Evolutionary conservation across 2,888 invertebrate species (phyloP).

Genomic region (Flexamia atlantica): DNA sequence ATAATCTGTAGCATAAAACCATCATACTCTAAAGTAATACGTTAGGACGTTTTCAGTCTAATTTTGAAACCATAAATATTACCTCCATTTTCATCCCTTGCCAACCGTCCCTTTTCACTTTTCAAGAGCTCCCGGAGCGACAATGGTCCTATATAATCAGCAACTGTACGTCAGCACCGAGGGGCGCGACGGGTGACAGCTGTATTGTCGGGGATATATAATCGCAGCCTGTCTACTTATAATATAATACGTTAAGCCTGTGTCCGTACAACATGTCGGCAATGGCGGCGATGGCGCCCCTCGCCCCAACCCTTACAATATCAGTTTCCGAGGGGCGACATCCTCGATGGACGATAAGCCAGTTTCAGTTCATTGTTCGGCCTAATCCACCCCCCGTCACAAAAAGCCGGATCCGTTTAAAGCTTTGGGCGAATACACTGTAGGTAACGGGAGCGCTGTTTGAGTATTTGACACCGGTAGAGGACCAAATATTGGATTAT

Average conservation of each 20-base stretch:
- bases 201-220: slow-evolving; percentile 2
- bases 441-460: slow-evolving; percentile 35
- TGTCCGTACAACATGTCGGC: slow-evolving; percentile 49
- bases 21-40: too few species aligned
- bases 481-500: too few species aligned
- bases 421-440: not conserved
- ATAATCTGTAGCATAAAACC: too few species aligned
- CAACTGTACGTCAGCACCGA: not conserved
- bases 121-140: too few species aligned
- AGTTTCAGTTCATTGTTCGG: slow-evolving; percentile 48
- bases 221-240: slow-evolving; percentile 42
- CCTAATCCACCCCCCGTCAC: slow-evolving; percentile 9
- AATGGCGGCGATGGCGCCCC: slow-evolving; percentile 35
- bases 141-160: not conserved
- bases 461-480: slow-evolving; percentile 35
- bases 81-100: too few species aligned
- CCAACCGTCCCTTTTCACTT: too few species aligned
- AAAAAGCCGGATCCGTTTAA: slow-evolving; percentile 43
- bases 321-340: slow-evolving; percentile 41
- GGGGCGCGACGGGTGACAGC: slow-evolving; percentile 8
- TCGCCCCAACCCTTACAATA: slow-evolving; percentile 44
- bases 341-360: slow-evolving; percentile 39
- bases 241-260: slow-evolving; percentile 56
- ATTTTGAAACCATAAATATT: too few species aligned
- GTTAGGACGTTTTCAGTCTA: too few species aligned